These are phyloP conservation scores for Apteryx mantelli DNA, from an alignment of 2,113 vertebrate species.

Conservation along the genomic window DNA sequence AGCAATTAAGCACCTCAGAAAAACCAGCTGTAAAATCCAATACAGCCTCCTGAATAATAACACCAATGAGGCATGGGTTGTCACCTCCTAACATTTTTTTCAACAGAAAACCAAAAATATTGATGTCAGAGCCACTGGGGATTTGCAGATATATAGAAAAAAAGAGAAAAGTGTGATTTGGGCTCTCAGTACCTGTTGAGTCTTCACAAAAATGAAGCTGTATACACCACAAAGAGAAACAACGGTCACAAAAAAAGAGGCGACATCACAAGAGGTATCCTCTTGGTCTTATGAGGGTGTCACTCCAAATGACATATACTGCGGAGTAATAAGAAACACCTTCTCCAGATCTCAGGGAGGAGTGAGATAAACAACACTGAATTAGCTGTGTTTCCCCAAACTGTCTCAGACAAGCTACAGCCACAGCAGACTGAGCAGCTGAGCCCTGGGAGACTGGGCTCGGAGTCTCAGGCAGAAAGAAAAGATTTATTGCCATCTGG, in stretches of 20 bases:
- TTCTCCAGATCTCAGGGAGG: background rate
- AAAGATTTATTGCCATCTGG: constrained; percentile 40
- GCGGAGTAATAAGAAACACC: constrained; percentile 16
- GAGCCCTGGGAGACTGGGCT: background rate
- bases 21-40: background rate
- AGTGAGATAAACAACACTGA: constrained; percentile 30
- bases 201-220: background rate
- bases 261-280: background rate
- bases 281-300: constrained; percentile 4
- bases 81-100: background rate
- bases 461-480: constrained; percentile 20
- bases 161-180: background rate
- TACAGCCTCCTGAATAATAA: background rate
- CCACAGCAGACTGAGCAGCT: constrained; percentile 48
- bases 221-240: background rate
- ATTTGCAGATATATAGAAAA: background rate
- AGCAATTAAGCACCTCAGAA: constrained; percentile 46
- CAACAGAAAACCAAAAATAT: background rate
- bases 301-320: background rate
- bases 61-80: rapidly evolving
- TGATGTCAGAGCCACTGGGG: background rate
- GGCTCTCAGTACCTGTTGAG: background rate
- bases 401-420: constrained; percentile 25
- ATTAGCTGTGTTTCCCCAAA: constrained; percentile 42
- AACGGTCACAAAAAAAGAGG: background rate